Evolutionary conservation across 1,140 invertebrate genomes (phyloP), one percentile per base, ranked within the genome.

Genomic region (Aphaenogaster ashmeadi): DNA sequence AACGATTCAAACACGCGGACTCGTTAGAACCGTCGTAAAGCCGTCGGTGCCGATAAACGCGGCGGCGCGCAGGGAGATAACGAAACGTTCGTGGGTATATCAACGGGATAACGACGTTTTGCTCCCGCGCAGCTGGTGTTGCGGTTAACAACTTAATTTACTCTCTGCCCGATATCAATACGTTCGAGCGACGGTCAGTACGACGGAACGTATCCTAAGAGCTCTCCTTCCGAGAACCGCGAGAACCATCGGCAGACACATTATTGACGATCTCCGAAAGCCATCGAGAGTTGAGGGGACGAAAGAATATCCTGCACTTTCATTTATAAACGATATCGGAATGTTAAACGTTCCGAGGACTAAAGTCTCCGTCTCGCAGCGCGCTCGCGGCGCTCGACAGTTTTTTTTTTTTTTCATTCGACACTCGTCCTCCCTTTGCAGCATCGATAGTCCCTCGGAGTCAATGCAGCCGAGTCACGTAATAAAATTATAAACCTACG

Each of bases 401-500:
- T 38, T 21, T 54, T 5, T 21, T 41, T 66, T 66, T 62, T 62
- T 56, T 8, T 56, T 54, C 47, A 50, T 33, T 41, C 77, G 15
- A 9, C 6, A 13, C 1, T 18, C 54, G 38, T 47, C 33, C 27
- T 44, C 27, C 66, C 38, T 74, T 41, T 8, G 47, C 41, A 9
- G 6, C 36, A 41, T 21, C 41, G 80, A 83, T 50, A 38, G 67
- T 83, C 54, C 44, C 69, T 60, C 15, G 8, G n/a, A 80, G 52
- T 60, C 80, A 41, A 83, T 50, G 69, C 27, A 72, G 80, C 80
- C 80, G 67, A 83, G 80, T 83, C 80, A 83, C 41, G 67, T 83
- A 83, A 83, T 83, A 84, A 84, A 84, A 84, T 84, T 84, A 74
- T 74, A 84, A 74, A 83, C 11, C 36, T 18, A 58, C 80, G 18